phyloP scores from a whole-genome alignment of 2,797 vertebrate species.

The Takifugu ocellatus region DNA sequence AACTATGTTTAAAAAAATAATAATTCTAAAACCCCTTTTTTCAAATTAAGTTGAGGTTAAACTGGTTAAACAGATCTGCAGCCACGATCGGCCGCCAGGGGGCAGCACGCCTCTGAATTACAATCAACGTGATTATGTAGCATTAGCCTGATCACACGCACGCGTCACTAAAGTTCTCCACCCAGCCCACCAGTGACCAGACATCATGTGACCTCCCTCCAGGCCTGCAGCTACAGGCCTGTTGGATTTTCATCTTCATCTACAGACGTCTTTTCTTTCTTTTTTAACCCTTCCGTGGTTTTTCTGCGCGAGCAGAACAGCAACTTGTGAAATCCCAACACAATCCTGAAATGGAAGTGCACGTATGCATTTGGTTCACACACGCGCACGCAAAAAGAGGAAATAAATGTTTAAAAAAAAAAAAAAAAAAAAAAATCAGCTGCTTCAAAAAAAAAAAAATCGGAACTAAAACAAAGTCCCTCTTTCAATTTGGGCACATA shows the following conservation, averaged over 20 bases:
- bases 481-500: slow-evolving; percentile 21
- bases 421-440: slow-evolving; percentile 26
- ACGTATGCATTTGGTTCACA: slow-evolving; percentile 37
- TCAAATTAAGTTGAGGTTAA: no score
- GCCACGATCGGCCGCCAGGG: slow-evolving; percentile 9
- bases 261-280: slow-evolving; percentile 24
- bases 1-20: slow-evolving; percentile 3
- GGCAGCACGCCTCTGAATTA: not conserved
- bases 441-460: slow-evolving; percentile 17
- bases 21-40: slow-evolving; percentile 1
- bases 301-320: no score
- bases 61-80: not conserved
- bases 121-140: no score
- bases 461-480: slow-evolving; percentile 33
- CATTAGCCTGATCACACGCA: no score
- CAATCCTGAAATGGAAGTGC: slow-evolving; percentile 54
- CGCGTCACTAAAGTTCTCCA: not conserved
- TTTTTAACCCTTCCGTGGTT: no score
- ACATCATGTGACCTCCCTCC: slow-evolving; percentile 13
- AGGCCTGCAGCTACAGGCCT: not conserved
- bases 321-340: slow-evolving; percentile 14
- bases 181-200: slow-evolving; percentile 18
- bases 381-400: slow-evolving; percentile 13
- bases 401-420: slow-evolving; percentile 2
- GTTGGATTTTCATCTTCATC: slow-evolving; percentile 13